phyloP scores from a whole-genome alignment of 1,140 invertebrate genomes.

The Aphis gossypii region DNA sequence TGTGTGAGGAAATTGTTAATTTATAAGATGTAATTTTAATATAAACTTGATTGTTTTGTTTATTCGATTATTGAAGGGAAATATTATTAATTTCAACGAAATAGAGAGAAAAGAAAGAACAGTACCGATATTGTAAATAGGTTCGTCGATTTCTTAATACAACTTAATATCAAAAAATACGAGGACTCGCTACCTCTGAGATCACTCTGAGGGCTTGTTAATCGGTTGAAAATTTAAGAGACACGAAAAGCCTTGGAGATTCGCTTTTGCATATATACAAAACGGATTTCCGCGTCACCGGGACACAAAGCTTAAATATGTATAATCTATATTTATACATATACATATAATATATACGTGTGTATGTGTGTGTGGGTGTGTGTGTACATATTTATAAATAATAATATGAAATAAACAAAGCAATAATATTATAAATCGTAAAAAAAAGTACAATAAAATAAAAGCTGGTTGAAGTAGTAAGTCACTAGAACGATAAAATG shows the following conservation, averaged over 20 bases:
- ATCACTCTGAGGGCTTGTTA: not conserved
- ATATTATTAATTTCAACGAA: not conserved
- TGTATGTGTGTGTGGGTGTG: not conserved
- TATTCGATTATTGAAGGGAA: not conserved
- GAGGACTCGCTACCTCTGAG: not conserved
- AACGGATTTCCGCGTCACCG: constrained; percentile 42
- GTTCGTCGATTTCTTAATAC: constrained; percentile 14
- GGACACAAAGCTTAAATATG: constrained; percentile 19
- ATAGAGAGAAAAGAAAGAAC: not conserved
- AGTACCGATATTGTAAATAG: not conserved
- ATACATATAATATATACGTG: not conserved
- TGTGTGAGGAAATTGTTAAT: not conserved
- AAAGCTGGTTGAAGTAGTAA: constrained; percentile 6
- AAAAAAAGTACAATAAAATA: constrained; percentile 21
- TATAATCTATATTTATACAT: not conserved
- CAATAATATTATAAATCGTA: not conserved
- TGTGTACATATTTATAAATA: constrained; percentile 17
- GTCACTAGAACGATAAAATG: not conserved
- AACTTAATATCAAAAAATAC: constrained; percentile 2
- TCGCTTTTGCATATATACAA: constrained; percentile 51
- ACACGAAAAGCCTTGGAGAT: constrained; percentile 52
- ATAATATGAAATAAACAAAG: not conserved
- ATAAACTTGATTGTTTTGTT: not conserved
- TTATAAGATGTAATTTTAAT: not conserved
- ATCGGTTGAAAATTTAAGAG: not conserved